Percentiles rank a stretch among this genome's conserved stretches.
Evolutionary conservation across 2,888 invertebrate species (phyloP).

Genomic region (Oscheius sp.): DNA sequence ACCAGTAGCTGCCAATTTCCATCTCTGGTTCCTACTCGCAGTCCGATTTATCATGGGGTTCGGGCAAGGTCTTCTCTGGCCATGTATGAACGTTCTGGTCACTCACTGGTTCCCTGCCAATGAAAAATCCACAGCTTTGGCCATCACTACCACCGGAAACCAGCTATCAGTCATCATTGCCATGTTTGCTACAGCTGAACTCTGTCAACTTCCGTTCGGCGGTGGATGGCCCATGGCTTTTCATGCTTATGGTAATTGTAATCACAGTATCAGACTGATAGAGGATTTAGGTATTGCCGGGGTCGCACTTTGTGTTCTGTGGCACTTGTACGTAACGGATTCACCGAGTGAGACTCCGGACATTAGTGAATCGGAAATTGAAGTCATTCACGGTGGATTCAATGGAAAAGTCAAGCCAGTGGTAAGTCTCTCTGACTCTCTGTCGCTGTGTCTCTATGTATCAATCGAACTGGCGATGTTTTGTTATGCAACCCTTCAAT

Average conservation of each 20-base stretch:
- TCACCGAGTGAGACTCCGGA: constrained; percentile 55
- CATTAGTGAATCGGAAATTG: constrained; percentile 60
- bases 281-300: constrained; percentile 59
- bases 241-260: constrained; percentile 64
- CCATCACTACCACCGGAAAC: constrained; percentile 72
- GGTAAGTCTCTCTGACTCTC: constrained; percentile 27
- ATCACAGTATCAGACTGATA: background rate
- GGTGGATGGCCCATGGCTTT: constrained; percentile 73
- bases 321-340: constrained; percentile 63
- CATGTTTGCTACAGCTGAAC: constrained; percentile 70
- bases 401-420: constrained; percentile 17
- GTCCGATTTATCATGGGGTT: constrained; percentile 71
- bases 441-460: background rate
- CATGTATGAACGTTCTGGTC: constrained; percentile 71
- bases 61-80: constrained; percentile 72
- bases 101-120: constrained; percentile 70
- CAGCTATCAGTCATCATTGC: constrained; percentile 71
- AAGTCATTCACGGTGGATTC: constrained; percentile 42
- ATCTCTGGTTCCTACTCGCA: constrained; percentile 57
- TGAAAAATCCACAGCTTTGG: constrained; percentile 70
- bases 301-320: constrained; percentile 61
- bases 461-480: too few relatives aligned
- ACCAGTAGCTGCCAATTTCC: constrained; percentile 59
- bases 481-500: background rate
- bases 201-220: constrained; percentile 67